phyloP scores from a whole-genome alignment of 2,797 vertebrate species.

The Lophius americanus region DNA sequence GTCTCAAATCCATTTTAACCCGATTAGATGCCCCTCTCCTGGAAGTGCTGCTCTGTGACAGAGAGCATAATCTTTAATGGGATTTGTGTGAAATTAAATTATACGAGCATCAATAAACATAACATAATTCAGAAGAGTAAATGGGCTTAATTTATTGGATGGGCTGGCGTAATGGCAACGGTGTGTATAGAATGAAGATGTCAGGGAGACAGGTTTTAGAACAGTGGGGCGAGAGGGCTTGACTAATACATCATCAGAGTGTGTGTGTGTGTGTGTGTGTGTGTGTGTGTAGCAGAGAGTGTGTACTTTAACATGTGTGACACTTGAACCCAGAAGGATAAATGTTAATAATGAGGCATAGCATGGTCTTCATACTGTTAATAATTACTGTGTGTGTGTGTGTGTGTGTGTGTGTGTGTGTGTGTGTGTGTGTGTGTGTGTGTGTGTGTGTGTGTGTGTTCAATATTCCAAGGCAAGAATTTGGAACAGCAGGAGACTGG shows the following conservation, averaged over 20 bases:
- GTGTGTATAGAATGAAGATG: constrained; percentile 83
- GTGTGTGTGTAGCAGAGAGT: neutral
- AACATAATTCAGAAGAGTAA: constrained; percentile 92
- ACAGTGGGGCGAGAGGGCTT: constrained; percentile 63
- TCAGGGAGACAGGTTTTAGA: constrained; percentile 74
- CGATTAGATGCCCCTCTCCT: constrained; percentile 86
- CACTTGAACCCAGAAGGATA: constrained; percentile 54
- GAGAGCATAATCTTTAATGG: constrained; percentile 89
- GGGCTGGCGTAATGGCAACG: constrained; percentile 82
- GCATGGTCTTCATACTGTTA: constrained; percentile 30
- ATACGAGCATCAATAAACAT: constrained; percentile 92
- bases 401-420: constrained; percentile 5
- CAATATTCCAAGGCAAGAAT: constrained; percentile 74
- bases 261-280: constrained; percentile 10
- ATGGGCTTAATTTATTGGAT: constrained; percentile 89
- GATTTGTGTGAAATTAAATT: constrained; percentile 95
- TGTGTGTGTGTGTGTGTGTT: constrained; percentile 29
- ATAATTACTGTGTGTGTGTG: neutral
- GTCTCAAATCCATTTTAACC: constrained; percentile 91
- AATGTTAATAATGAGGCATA: constrained; percentile 56
- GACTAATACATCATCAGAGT: constrained; percentile 68
- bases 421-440: neutral
- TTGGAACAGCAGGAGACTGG: constrained; percentile 85
- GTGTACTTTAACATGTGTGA: constrained; percentile 30
- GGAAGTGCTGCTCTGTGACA: constrained; percentile 79